Base-by-base conservation (phyloP, 2,797 vertebrate genomes). In the Macropodus opercularis region DNA sequence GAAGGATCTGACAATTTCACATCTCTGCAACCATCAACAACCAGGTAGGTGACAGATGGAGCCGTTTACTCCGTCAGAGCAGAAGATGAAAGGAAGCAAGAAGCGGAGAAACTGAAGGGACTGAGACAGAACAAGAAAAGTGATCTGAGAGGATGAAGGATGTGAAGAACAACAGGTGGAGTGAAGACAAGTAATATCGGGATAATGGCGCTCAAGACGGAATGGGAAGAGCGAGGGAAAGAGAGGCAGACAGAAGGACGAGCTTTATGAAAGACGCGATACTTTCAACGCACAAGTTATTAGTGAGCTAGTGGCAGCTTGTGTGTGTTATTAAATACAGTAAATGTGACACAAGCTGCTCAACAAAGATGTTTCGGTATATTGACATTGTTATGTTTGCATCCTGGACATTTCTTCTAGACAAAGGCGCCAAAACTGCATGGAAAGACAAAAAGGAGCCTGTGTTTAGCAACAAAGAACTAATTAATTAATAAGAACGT, bases 21-120 rank as follows among this genome's bases (percentile, higher is more conserved):
- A 64, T 68, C 41, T 43, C 27, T 72, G 57, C 42, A 68, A 74
- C 43, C 12, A 61, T 44, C 57, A 55, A 27, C 48, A 63, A 7
- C 46, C 36, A 48, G 46, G 17, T 24, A 17, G 36, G 40, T 77
- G 63, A 81, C 61, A 39, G 67, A 72, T 76, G 36, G 38, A 47
- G 23, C 3, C 55, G 58, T 77, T 77, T 65, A 69, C 43, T 36
- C 14, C 4, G 4, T 35, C 2, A 6, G 54, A 64, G 39, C 36
- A 42, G 50, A 43, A 21, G 22, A 52, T 29, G 22, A 44, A 29
- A 11, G 38, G 0, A 48, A 27, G 9, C 27, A 24, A 48, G 1
- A 32, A 18, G 5, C 31, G 8, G 5, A 44, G 41, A 44, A 52
- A 48, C n/a, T 13, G 31, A 22, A 39, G 3, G 12, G 31, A 27